A percentile compares a stretch with the other conserved stretches of the same genome.
Conservation (phyloP, 2,113 vertebrate species). For the Lasiurus borealis region DNA sequence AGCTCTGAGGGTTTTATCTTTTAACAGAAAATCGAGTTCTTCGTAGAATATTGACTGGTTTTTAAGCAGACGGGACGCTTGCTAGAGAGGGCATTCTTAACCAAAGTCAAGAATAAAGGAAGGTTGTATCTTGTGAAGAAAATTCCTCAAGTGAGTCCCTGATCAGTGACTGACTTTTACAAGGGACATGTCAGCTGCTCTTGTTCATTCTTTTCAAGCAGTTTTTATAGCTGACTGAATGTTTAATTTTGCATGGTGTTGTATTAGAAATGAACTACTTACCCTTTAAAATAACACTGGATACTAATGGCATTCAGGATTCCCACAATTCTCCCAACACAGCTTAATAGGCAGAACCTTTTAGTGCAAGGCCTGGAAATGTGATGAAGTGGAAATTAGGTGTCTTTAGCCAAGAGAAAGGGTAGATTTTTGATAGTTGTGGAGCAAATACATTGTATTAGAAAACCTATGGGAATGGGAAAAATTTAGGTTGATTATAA, state of each 20-base stretch:
- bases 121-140: not conserved
- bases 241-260: constrained; percentile 74
- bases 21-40: constrained; percentile 77
- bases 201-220: not conserved
- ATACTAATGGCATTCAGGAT: not conserved
- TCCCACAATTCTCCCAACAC: not conserved
- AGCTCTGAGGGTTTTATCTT: constrained; percentile 65
- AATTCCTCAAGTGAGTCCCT: not conserved
- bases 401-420: constrained; percentile 44
- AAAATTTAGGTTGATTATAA: constrained; percentile 72
- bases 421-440: constrained; percentile 53
- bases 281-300: constrained; percentile 69
- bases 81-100: constrained; percentile 1
- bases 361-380: constrained; percentile 49
- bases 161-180: constrained; percentile 44
- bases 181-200: not conserved
- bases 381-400: constrained; percentile 1
- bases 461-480: constrained; percentile 51
- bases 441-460: constrained; percentile 28
- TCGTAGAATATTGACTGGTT: constrained; percentile 73
- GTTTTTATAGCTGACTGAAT: constrained; percentile 65
- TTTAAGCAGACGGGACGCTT: constrained; percentile 59
- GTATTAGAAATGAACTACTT: constrained; percentile 64
- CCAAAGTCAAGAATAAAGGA: constrained; percentile 45
- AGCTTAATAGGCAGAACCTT: constrained; percentile 40